phyloP scores from a whole-genome alignment of 2,888 invertebrate genomes.

The Agrotis clavis region DNA sequence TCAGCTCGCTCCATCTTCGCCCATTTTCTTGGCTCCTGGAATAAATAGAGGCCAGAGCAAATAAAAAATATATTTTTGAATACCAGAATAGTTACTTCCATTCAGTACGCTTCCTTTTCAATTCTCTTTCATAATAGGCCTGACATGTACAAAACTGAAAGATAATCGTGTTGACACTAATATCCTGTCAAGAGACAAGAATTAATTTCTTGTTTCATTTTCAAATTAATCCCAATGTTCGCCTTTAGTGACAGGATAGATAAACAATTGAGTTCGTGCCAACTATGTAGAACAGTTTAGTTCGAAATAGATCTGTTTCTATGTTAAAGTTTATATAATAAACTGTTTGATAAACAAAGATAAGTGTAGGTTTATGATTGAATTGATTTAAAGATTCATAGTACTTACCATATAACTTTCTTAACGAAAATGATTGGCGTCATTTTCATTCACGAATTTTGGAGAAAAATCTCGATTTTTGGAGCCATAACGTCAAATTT shows the following conservation, averaged over 20 bases:
- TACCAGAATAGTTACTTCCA: not conserved
- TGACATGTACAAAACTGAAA: not conserved
- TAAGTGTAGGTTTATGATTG: too few relatives aligned
- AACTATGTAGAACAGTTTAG: constrained; percentile 55
- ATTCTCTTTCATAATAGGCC: not conserved
- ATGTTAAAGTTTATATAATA: constrained; percentile 6
- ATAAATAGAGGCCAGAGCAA: too few relatives aligned
- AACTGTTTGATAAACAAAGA: not conserved
- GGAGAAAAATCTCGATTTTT: not conserved
- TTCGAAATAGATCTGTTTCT: constrained; percentile 50
- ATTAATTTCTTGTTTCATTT: constrained; percentile 35
- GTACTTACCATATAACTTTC: too few relatives aligned
- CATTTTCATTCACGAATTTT: too few relatives aligned
- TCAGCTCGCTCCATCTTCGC: too few relatives aligned
- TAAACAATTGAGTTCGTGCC: constrained; percentile 63
- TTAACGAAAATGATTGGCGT: too few relatives aligned
- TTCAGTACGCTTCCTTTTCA: not conserved
- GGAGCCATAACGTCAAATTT: not conserved
- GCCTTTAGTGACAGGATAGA: constrained; percentile 55
- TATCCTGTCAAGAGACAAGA: constrained; percentile 20
- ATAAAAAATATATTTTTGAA: not conserved
- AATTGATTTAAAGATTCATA: too few relatives aligned
- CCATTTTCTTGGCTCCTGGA: too few relatives aligned
- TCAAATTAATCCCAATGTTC: constrained; percentile 46
- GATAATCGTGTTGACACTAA: constrained; percentile 5